A percentile compares a stretch with the other conserved stretches of the same genome.
phyloP scores from a whole-genome alignment of 1,140 invertebrate species.

The Panagrolaimus sp. region DNA sequence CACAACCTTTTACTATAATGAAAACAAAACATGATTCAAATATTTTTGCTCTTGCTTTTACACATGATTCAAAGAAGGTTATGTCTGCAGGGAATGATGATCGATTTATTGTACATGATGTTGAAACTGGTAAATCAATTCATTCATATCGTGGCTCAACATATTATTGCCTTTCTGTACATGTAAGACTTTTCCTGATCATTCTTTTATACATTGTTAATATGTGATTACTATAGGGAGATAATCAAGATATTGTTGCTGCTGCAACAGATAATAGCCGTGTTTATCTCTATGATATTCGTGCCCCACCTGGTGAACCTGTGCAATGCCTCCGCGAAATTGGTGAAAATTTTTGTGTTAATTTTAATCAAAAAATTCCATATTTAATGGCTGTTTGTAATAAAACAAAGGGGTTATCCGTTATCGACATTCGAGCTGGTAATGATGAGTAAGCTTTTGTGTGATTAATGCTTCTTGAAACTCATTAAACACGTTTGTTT shows the following conservation, averaged over 20 bases:
- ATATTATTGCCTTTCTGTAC: not conserved
- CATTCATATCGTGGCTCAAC: not conserved
- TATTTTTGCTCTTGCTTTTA: not conserved
- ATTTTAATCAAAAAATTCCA: not conserved
- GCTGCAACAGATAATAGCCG: not conserved
- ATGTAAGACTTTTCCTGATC: not conserved
- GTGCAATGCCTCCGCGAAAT: not conserved
- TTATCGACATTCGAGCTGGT: not conserved
- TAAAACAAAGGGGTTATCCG: not conserved
- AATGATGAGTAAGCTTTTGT: constrained; percentile 1
- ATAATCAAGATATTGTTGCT: not conserved
- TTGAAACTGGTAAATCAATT: not conserved
- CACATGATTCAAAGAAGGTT: not conserved
- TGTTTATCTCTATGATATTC: constrained; percentile 4
- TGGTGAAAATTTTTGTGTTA: constrained; percentile 2
- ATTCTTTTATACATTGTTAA: too few species aligned
- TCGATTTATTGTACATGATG: not conserved
- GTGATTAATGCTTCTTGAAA: too few species aligned
- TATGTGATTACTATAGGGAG: not conserved
- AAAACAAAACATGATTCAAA: not conserved
- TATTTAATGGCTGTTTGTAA: not conserved
- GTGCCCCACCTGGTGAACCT: not conserved
- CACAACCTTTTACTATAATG: not conserved
- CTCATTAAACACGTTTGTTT: too few species aligned
- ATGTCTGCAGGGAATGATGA: constrained; percentile 7